Base-by-base conservation (phyloP, 2,797 vertebrate genomes). In the Acridotheres tristis region DNA sequence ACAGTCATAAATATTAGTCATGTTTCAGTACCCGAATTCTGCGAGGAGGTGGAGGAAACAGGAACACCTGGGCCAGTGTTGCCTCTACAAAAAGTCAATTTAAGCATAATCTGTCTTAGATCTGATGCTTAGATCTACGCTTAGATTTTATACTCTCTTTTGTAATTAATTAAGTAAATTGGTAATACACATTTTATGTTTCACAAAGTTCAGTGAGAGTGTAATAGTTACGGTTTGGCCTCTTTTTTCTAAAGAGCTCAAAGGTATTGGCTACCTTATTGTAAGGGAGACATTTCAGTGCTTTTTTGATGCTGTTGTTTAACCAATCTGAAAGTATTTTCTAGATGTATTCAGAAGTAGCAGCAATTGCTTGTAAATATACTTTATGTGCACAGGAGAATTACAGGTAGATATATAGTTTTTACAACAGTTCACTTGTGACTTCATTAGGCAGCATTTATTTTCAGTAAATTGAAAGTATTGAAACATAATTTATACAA, bases 1-100 rank as follows among this genome's bases (percentile, higher is more conserved):
- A 14, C 1, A 3, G 9, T 55, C 4, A 0, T 63, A 38, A 36
- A 16, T 11, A 16, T 11, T 40, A 58, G 30, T 51, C 3, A 1
- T 48, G 58, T 66, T 76, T 42, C n/a, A 20, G 27, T 17, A 9
- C 2, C 8, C 1, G 3, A 32, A 5, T 77, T 62, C 47, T 62
- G 1, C 13, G 9, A 45, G 17, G 30, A 69, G 30, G 5, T 77
- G 21, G 12, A 59, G 16, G 16, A 57, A 68, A n/a, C 1, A 3
- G n/a, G 48, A 63, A 40, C 43, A 45, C 13, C 4, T 54, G 20
- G 4, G 12, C 13, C 22, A 5, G 5, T 67, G 10, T 68, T 81
- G 21, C 29, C 12, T 63, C 27, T 77, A 13, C 18, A 13, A 9
- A 68, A 83, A 90, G 14, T 59, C 63, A 57, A 51, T 25, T 36